Base-by-base conservation (phyloP, 2,113 vertebrate species). In the Ariopsis seemanni region DNA sequence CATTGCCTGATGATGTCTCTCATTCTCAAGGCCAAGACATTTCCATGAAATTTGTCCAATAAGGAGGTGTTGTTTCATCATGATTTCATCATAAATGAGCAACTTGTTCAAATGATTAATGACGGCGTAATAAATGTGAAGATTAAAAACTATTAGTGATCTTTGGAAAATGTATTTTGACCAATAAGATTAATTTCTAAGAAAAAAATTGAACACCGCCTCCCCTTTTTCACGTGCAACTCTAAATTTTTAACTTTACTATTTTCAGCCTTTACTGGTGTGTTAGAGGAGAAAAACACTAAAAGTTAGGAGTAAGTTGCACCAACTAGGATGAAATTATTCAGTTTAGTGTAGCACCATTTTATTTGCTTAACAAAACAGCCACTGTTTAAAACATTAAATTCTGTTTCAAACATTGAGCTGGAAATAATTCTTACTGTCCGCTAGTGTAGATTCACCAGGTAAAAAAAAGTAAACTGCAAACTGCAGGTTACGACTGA, bases 21-120 rank as follows among this genome's bases (percentile, higher is more conserved):
- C 62, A 88, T 55, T 71, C 25, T 84, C 72, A 84, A 57, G 30
- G 15, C 55, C 17, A 20, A 85, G 42, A 52, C 30, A 63, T 79
- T 65, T 63, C 15, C 52, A 34, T 10, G 17, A 27, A 65, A n/a
- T 82, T 30, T 8, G 30, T 63, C 11, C 52, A 55, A n/a, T 11
- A 27, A 42, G 22, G 82, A 52, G 48, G 58, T 57, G 60, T 69
- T 84, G 69, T 77, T 53, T 63, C 20, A 83, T 25, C 53, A 42
- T 18, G 25, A 42, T 48, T 69, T 42, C 42, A 42, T 42, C 5
- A 30, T 30, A 18, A 52, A 80, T 7, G 48, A 81, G 27, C 17
- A 75, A 48, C 22, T 25, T 55, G 22, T 57, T 86, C 4, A 63
- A 55, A 30, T 57, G 30, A 27, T 48, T 52, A 15, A 27, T 74